Conservation (phyloP, 2,888 invertebrate genomes). For the Busseola fusca region DNA sequence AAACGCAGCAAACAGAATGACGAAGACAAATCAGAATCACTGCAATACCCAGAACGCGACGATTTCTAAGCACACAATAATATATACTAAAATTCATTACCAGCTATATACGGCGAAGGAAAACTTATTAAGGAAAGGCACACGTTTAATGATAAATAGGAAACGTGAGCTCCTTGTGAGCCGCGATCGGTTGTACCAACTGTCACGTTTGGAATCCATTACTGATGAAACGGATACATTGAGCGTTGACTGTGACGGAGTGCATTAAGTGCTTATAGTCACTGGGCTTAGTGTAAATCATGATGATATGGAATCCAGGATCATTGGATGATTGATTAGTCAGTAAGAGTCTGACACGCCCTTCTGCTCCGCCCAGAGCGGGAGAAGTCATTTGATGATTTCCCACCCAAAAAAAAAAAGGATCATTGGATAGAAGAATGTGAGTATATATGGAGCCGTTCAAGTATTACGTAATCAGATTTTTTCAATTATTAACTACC, state of each 20-base stretch:
- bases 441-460: too few relatives aligned
- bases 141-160: constrained; percentile 53
- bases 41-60: constrained; percentile 14
- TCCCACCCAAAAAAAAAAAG: too few relatives aligned
- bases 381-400: too few relatives aligned
- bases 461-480: too few relatives aligned
- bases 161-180: constrained; percentile 56
- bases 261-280: constrained; percentile 14
- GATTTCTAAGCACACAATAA: constrained; percentile 26
- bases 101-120: constrained; percentile 38
- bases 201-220: constrained; percentile 57
- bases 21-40: background rate
- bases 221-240: constrained; percentile 41
- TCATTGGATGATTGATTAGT: too few relatives aligned
- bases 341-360: too few relatives aligned
- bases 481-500: too few relatives aligned
- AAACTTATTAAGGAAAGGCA: constrained; percentile 48
- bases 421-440: background rate
- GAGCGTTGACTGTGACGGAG: constrained; percentile 24
- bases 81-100: constrained; percentile 35
- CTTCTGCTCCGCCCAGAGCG: too few relatives aligned
- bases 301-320: background rate
- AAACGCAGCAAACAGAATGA: background rate
- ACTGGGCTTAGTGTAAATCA: background rate
- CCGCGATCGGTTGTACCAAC: constrained; percentile 29